Evolutionary conservation across 2,888 invertebrate genomes (phyloP).

Genomic region (Smittia sp.): DNA sequence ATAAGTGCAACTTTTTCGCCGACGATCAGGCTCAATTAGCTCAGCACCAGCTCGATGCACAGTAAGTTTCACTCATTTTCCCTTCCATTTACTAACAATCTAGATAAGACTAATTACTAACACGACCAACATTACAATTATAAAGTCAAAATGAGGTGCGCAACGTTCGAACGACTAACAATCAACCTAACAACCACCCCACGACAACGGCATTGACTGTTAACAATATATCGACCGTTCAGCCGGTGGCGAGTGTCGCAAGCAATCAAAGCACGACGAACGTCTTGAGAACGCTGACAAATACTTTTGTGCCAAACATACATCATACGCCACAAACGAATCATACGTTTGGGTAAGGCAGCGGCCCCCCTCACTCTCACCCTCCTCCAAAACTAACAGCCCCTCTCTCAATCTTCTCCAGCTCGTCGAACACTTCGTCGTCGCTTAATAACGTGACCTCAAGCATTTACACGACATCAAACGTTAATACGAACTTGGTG

Average conservation of each 20-base stretch:
- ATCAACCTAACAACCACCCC: conserved; percentile 36
- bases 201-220: conserved; percentile 40
- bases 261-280: conserved; percentile 47
- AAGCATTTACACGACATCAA: conserved; percentile 39
- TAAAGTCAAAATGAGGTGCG: conserved; percentile 40
- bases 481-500: conserved; percentile 34
- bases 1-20: conserved; percentile 81
- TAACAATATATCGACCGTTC: conserved; percentile 26
- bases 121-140: neutral
- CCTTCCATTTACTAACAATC: conserved; percentile 7
- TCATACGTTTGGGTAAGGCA: conserved; percentile 42
- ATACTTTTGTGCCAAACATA: conserved; percentile 53
- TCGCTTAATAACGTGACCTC: conserved; percentile 34
- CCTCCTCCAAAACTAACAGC: neutral
- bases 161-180: conserved; percentile 26
- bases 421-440: conserved; percentile 29
- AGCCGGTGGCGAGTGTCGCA: conserved; percentile 42
- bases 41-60: conserved; percentile 72
- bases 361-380: neutral
- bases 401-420: neutral
- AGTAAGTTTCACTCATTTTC: conserved; percentile 58
- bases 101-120: neutral
- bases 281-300: conserved; percentile 52
- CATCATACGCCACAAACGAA: conserved; percentile 46
- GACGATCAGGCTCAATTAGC: conserved; percentile 79